phyloP scores from a whole-genome alignment of 2,797 vertebrate species.

The Denticeps clupeoides region DNA sequence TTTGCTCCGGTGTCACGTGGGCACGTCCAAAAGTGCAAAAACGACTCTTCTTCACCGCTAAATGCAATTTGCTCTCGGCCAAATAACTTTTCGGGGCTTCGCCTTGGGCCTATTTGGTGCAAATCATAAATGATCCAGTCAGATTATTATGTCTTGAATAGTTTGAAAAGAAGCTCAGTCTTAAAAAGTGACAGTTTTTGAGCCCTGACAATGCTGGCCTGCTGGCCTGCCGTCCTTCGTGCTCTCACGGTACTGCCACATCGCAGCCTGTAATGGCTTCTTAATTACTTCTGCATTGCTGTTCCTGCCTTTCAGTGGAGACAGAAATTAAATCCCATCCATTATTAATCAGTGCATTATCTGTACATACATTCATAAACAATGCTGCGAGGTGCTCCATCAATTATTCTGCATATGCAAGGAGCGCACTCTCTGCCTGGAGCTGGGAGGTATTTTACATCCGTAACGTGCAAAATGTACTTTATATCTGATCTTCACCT shows the following conservation, averaged over 20 bases:
- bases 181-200: no score
- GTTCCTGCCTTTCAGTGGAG: slow-evolving; percentile 22
- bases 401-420: slow-evolving; percentile 18
- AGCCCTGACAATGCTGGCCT: no score
- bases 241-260: slow-evolving; percentile 8
- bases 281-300: slow-evolving; percentile 26
- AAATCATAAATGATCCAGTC: no score
- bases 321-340: slow-evolving; percentile 25
- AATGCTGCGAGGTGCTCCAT: slow-evolving; percentile 15
- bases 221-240: not conserved
- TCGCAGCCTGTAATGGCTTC: slow-evolving; percentile 23
- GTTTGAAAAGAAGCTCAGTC: no score
- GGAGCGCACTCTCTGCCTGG: no score
- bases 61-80: not conserved
- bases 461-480: no score
- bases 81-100: slow-evolving; percentile 1
- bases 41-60: not conserved
- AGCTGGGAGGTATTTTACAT: no score
- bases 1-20: slow-evolving; percentile 13
- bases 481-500: no score
- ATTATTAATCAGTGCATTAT: slow-evolving; percentile 26
- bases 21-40: slow-evolving; percentile 6
- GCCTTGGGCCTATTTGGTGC: no score
- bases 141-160: no score
- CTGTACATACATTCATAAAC: slow-evolving; percentile 24